Percentiles rank a stretch among this genome's conserved stretches.
phyloP scores from a whole-genome alignment of 1,140 invertebrate genomes.

The Chlorops oryzae region DNA sequence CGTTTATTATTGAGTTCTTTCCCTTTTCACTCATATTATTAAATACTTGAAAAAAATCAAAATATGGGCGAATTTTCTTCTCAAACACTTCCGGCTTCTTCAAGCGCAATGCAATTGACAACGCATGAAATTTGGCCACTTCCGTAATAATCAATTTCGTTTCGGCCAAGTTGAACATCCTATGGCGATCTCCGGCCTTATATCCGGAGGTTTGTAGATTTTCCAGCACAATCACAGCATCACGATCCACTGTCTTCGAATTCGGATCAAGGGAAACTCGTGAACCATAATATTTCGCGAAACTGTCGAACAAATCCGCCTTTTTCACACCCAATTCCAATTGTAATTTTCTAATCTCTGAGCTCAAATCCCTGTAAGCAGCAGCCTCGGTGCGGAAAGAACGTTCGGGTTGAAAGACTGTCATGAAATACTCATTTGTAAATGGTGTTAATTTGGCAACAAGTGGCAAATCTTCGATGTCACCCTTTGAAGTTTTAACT shows the following conservation, averaged over 20 bases:
- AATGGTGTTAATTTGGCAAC: conserved; percentile 57
- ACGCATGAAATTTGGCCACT: conserved; percentile 54
- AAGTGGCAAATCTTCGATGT: conserved; percentile 45
- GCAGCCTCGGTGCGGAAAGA: conserved; percentile 56
- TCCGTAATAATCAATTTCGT: conserved; percentile 49
- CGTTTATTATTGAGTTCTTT: too few relatives aligned
- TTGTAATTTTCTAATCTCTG: conserved; percentile 51
- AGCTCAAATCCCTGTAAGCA: conserved; percentile 52
- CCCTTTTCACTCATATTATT: too few relatives aligned
- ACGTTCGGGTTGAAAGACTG: conserved; percentile 54
- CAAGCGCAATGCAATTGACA: conserved; percentile 53
- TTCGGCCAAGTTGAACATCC: conserved; percentile 51
- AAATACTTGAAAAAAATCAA: too few relatives aligned
- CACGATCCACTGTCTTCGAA: conserved; percentile 49
- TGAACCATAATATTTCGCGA: conserved; percentile 53
- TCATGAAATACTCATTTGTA: conserved; percentile 51
- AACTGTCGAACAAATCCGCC: conserved; percentile 46
- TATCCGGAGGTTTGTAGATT: conserved; percentile 53
- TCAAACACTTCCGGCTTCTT: conserved; percentile 52
- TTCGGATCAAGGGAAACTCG: conserved; percentile 48
- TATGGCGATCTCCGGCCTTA: conserved; percentile 48
- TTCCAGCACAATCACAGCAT: conserved; percentile 55
- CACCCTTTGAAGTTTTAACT: conserved; percentile 24
- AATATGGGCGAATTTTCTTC: conserved; percentile 42
- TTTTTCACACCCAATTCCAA: conserved; percentile 46